Percentiles rank a stretch among this genome's conserved stretches.
phyloP scores from a whole-genome alignment of 1,140 invertebrate species.

The Brachionus sp. region DNA sequence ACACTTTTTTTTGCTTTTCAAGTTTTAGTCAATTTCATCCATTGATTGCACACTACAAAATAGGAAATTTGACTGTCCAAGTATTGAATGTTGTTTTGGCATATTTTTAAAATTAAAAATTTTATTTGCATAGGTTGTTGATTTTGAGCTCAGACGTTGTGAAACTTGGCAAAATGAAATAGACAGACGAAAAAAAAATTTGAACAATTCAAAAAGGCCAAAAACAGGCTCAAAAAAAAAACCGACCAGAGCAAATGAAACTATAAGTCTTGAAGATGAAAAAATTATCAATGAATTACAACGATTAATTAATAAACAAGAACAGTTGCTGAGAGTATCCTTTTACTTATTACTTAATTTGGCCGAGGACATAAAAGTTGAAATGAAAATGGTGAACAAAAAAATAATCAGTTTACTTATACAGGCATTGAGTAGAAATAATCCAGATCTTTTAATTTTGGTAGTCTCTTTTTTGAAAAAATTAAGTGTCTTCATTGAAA shows the following conservation, averaged over 20 bases:
- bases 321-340: constrained; percentile 69
- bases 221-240: neutral
- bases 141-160: constrained; percentile 85
- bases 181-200: constrained; percentile 63
- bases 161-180: constrained; percentile 88
- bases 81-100: neutral
- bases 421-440: constrained; percentile 79
- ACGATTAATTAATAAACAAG: constrained; percentile 34
- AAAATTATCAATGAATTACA: constrained; percentile 23
- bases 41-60: constrained; percentile 82
- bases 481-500: constrained; percentile 85
- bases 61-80: constrained; percentile 54
- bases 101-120: neutral
- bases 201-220: neutral
- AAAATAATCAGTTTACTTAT: constrained; percentile 82
- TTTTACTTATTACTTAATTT: constrained; percentile 90
- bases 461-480: constrained; percentile 91
- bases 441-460: constrained; percentile 79
- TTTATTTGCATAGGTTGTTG: constrained; percentile 73
- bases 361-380: constrained; percentile 83
- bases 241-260: neutral
- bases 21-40: constrained; percentile 92
- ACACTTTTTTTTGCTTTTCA: constrained; percentile 94
- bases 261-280: constrained; percentile 51
- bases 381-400: constrained; percentile 94